Base-by-base conservation (phyloP, 2,113 vertebrate genomes). In the Pterophyllum scalare region DNA sequence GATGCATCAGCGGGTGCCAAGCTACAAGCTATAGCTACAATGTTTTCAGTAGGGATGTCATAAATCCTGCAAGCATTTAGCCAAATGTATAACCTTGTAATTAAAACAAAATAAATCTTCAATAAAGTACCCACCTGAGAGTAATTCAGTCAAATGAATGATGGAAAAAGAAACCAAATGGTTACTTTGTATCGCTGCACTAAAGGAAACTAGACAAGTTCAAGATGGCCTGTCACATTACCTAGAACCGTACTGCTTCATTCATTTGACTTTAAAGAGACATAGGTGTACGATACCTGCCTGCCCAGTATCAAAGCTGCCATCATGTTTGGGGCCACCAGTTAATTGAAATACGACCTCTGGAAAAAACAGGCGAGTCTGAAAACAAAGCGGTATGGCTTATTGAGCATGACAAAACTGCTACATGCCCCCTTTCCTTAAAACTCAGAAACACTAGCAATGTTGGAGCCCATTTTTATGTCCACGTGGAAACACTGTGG, bases 71-170 rank as follows among this genome's bases (percentile, higher is more conserved):
- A 43, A 17, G 20, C 77, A 72, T 86, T 80, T 79, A 85, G 89
- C 82, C 86, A 92, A 93, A 91, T 84, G 88, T 81, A 60, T 81
- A 87, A 82, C 80, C 75, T 75, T 75, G 38, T 87, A 92, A 94
- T 94, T 95, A 93, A 93, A 94, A 84, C 77, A 87, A 90, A 93
- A 94, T 93, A 92, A 93, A 94, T 94, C 82, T 80, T 46, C 12
- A 17, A 20, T 57, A 74, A 62, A 89, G 81, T 49, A 26, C 59
- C 49, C 90, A 90, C 87, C 28, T 33, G 87, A 82, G 91, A 80
- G 83, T 65, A 3, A 92, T 93, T 93, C 57, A 75, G 86, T 82
- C 26, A 75, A 83, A 84, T 75, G 80, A 93, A 60, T 81, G 64
- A 82, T 91, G 84, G 83, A 87, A 89, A 72, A 72, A 81, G 65